Conservation (phyloP, 2,797 vertebrate genomes). For the Ispidina picta region DNA sequence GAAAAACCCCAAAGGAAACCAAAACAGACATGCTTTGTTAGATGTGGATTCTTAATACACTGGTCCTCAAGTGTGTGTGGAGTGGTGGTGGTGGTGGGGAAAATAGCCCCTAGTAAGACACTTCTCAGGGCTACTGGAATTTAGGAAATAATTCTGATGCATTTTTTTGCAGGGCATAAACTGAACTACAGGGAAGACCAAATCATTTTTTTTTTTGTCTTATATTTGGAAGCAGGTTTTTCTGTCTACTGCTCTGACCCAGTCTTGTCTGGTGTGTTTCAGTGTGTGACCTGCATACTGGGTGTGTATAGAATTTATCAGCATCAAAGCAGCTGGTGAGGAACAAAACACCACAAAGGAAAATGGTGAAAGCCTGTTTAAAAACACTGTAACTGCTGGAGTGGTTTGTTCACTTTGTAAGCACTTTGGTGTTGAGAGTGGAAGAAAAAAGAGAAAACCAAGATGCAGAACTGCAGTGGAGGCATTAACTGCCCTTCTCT, state of each 20-base stretch:
- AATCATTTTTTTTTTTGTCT: neutral
- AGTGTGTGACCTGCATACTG: neutral
- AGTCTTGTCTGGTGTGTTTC: neutral
- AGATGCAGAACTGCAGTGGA: neutral
- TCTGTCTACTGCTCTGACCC: conserved; percentile 2
- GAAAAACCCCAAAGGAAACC: no score
- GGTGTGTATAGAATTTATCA: neutral
- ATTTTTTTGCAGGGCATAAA: neutral
- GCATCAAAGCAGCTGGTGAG: neutral
- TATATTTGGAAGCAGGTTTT: neutral
- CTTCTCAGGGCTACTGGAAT: neutral
- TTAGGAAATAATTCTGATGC: neutral
- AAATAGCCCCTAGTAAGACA: neutral
- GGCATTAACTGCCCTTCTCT: neutral
- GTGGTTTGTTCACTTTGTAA: neutral
- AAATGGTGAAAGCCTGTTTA: neutral
- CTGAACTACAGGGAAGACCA: neutral
- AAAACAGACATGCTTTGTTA: rapidly evolving
- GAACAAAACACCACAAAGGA: neutral
- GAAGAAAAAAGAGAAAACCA: neutral
- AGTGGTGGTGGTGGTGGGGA: neutral
- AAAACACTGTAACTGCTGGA: neutral
- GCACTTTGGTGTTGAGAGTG: neutral
- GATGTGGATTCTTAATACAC: neutral
- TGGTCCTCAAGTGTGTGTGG: neutral